Conservation (phyloP, 2,113 vertebrate species). For the Lepus americanus region DNA sequence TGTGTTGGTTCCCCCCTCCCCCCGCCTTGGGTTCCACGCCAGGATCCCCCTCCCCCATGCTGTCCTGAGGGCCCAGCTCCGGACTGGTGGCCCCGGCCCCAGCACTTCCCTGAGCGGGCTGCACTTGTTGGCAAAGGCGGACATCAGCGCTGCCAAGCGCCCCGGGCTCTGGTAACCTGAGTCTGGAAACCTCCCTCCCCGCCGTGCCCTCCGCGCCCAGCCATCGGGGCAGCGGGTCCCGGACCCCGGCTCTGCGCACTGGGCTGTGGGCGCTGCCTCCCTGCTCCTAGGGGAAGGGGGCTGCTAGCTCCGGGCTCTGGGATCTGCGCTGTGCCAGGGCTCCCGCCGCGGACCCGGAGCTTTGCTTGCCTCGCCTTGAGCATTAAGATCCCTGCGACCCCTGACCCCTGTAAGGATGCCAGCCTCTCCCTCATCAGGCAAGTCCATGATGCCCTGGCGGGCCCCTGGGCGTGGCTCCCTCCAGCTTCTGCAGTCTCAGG, state of each 20-base stretch:
- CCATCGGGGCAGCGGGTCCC: not conserved
- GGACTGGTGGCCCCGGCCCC: not conserved
- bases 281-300: not conserved
- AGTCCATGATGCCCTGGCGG: not conserved
- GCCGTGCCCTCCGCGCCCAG: not conserved
- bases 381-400: not conserved
- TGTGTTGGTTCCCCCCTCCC: not conserved
- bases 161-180: not conserved
- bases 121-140: conserved; percentile 66
- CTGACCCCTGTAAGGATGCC: not conserved
- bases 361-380: not conserved
- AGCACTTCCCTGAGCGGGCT: not conserved
- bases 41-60: conserved; percentile 70
- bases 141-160: not conserved
- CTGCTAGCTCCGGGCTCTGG: not conserved
- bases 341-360: not conserved
- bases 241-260: not conserved
- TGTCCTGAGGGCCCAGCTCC: not conserved
- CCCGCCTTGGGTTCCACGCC: conserved; percentile 70
- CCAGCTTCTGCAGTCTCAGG: not conserved
- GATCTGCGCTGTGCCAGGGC: not conserved
- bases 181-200: not conserved
- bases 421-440: not conserved
- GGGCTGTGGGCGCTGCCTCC: not conserved
- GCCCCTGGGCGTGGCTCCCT: not conserved